phyloP scores from a whole-genome alignment of 2,888 invertebrate genomes.

The Liopterus haemorrhoidalis region DNA sequence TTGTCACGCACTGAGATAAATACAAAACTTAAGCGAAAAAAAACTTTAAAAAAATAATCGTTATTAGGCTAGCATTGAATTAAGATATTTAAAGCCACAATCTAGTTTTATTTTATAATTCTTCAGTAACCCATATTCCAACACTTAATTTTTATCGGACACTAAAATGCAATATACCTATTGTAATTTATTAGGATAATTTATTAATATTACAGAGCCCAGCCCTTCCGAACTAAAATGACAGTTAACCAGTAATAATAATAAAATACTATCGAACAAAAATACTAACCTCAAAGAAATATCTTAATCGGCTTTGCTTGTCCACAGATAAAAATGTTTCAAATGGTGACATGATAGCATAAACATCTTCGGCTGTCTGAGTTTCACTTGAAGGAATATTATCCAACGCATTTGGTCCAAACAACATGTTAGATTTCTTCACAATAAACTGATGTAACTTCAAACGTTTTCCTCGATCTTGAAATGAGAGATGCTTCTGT shows the following conservation, averaged over 20 bases:
- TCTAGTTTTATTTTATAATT: not conserved
- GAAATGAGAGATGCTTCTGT: conserved; percentile 75
- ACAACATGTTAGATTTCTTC: conserved; percentile 74
- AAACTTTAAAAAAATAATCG: not conserved
- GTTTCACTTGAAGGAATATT: conserved; percentile 49
- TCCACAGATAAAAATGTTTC: conserved; percentile 80
- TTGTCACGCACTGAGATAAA: no score
- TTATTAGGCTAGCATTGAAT: not conserved
- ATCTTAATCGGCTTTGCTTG: conserved; percentile 66
- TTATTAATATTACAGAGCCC: no score
- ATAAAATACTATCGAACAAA: conserved; percentile 8
- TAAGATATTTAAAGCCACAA: not conserved
- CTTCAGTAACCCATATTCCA: not conserved
- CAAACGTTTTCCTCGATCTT: conserved; percentile 74
- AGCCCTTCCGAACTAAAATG: not conserved
- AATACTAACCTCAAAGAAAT: conserved; percentile 71
- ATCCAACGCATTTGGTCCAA: conserved; percentile 52
- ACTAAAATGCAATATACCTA: no score
- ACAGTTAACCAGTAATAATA: not conserved
- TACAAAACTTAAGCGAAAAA: no score
- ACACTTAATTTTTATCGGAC: not conserved
- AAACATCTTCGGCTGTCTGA: conserved; percentile 58
- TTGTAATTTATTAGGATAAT: no score
- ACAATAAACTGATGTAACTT: conserved; percentile 84
- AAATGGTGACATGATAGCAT: conserved; percentile 78